Conservation (phyloP, 1,140 invertebrate species). For the Temnothorax curvispinosus region DNA sequence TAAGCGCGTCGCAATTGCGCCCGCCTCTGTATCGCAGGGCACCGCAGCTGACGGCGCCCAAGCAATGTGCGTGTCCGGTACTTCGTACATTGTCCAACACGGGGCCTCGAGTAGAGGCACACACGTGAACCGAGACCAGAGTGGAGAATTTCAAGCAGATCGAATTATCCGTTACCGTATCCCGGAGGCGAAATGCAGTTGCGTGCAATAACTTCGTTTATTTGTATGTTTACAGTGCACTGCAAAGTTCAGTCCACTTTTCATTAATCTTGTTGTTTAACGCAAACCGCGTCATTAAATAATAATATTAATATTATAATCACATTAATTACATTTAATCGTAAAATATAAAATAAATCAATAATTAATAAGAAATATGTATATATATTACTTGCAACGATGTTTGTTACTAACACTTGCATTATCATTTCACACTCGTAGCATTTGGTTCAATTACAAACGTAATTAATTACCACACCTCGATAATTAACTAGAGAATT, state of each 20-base stretch:
- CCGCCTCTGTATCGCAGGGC: constrained; percentile 53
- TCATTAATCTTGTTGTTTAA: constrained; percentile 12
- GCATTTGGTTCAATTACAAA: neutral
- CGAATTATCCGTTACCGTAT: constrained; percentile 57
- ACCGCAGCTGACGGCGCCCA: constrained; percentile 50
- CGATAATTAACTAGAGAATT: constrained; percentile 16
- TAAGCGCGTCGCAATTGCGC: constrained; percentile 70
- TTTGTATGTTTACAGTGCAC: constrained; percentile 31
- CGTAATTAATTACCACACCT: neutral
- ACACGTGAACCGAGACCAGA: constrained; percentile 55
- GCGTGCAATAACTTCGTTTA: constrained; percentile 28
- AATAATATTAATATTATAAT: neutral
- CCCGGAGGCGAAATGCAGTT: constrained; percentile 17
- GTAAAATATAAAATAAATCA: neutral
- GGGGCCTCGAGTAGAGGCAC: constrained; percentile 47
- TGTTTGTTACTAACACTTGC: neutral
- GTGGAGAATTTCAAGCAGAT: constrained; percentile 70
- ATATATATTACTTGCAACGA: neutral
- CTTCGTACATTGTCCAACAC: constrained; percentile 66
- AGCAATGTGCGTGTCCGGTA: constrained; percentile 69
- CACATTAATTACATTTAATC: neutral
- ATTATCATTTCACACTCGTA: neutral
- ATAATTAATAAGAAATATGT: neutral
- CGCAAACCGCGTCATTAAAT: neutral
- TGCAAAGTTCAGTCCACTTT: neutral